A percentile compares a stretch with the other conserved stretches of the same genome.
Conservation (phyloP, 2,888 invertebrate species). For the Bibio marci region DNA sequence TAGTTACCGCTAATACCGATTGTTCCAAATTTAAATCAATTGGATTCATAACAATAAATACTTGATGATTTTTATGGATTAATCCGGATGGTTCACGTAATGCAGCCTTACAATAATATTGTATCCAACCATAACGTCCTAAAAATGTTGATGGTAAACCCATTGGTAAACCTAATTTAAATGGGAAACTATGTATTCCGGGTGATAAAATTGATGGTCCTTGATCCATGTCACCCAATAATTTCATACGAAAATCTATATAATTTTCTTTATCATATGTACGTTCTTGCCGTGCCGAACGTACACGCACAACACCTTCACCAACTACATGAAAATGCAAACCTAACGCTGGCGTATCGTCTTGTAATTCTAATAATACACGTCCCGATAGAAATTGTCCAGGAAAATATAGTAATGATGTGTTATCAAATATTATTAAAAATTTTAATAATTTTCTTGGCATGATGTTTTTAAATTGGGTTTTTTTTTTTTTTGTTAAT, state of each 20-base stretch:
- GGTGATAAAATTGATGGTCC: conserved; percentile 71
- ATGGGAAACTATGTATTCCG: conserved; percentile 89
- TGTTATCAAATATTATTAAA: conserved; percentile 84
- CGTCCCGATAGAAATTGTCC: conserved; percentile 85
- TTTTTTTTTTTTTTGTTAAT: neutral
- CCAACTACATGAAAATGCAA: conserved; percentile 88
- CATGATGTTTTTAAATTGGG: no score
- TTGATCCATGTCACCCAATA: conserved; percentile 81
- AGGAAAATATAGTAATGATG: conserved; percentile 80
- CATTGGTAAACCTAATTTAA: conserved; percentile 76
- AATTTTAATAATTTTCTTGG: conserved; percentile 82
- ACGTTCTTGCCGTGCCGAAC: conserved; percentile 65
- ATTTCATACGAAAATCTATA: conserved; percentile 85
- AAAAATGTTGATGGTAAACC: conserved; percentile 85
- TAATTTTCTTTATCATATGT: conserved; percentile 86
- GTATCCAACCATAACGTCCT: conserved; percentile 89
- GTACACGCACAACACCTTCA: conserved; percentile 80
- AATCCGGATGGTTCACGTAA: conserved; percentile 67
- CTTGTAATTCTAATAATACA: conserved; percentile 81
- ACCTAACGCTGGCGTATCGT: conserved; percentile 81
- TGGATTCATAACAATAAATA: conserved; percentile 94
- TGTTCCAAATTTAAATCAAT: conserved; percentile 85
- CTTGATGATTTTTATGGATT: conserved; percentile 89
- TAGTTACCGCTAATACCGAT: conserved; percentile 57
- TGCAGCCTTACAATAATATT: conserved; percentile 85